These are phyloP conservation scores for Bettongia penicillata DNA, from an alignment of 2,113 vertebrate genomes.

Conservation along the genomic window DNA sequence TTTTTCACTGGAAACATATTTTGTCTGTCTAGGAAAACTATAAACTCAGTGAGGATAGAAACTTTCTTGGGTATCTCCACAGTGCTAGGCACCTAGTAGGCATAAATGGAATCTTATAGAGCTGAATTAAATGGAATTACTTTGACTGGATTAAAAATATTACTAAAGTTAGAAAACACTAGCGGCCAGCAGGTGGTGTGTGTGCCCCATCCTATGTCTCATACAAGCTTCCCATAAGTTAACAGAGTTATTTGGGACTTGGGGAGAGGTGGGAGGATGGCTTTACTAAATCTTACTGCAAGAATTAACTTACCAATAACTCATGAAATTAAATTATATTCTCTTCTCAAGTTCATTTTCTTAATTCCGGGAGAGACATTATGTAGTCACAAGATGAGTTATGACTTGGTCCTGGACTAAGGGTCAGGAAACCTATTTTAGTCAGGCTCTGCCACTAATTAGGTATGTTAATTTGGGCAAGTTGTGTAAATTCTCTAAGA, in stretches of 20 bases:
- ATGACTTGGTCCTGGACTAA: background rate
- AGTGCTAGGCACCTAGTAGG: background rate
- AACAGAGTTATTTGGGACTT: background rate
- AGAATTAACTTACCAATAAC: background rate
- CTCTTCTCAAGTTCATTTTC: background rate
- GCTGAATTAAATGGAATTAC: background rate
- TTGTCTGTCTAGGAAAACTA: background rate
- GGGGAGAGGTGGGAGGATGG: background rate
- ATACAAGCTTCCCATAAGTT: background rate
- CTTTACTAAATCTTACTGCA: background rate
- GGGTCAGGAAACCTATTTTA: background rate
- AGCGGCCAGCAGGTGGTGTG: slow-evolving; percentile 55
- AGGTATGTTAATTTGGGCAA: background rate
- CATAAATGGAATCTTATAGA: background rate
- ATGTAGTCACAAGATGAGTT: background rate
- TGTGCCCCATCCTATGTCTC: background rate
- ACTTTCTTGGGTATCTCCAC: background rate
- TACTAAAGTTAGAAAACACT: background rate
- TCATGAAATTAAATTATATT: background rate
- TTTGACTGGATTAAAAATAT: background rate
- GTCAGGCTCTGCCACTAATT: background rate
- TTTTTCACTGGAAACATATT: background rate
- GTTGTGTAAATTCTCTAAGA: background rate
- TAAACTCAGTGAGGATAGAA: background rate
- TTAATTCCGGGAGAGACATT: background rate